Evolutionary conservation across 2,113 vertebrate genomes (phyloP).

Genomic region (Hemichromis elongatus): DNA sequence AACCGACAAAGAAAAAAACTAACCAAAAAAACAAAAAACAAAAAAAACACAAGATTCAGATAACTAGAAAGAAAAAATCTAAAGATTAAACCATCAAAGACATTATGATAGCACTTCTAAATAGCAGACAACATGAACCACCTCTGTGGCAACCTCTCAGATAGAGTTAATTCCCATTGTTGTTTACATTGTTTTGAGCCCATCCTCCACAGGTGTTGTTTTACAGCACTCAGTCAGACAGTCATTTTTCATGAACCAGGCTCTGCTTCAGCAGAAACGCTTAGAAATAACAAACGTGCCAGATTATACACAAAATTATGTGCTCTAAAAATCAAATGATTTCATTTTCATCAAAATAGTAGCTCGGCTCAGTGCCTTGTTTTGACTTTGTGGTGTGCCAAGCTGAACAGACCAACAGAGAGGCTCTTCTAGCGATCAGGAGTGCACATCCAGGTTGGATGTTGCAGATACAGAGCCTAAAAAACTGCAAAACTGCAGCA

Average conservation of each 20-base stretch:
- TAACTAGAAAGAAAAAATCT: background rate
- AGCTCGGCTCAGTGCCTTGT: background rate
- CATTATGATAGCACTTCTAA: background rate
- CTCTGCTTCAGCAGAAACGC: background rate
- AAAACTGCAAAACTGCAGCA: conserved; percentile 3
- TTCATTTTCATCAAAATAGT: background rate
- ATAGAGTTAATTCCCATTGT: background rate
- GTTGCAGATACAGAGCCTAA: background rate
- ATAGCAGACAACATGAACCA: background rate
- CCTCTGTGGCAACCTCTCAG: background rate
- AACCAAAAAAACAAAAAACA: background rate
- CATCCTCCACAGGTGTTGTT: background rate
- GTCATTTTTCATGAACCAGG: background rate
- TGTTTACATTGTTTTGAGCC: background rate
- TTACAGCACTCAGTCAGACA: background rate
- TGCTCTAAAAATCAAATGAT: background rate
- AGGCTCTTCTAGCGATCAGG: background rate
- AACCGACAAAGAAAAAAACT: no score
- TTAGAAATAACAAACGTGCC: background rate
- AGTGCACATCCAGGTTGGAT: background rate
- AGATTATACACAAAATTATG: background rate
- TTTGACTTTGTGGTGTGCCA: background rate
- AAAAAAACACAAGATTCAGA: background rate
- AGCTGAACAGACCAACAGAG: background rate
- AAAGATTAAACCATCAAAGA: background rate